Percentiles rank a stretch among this genome's conserved stretches.
Evolutionary conservation across 1,140 invertebrate species (phyloP).

Genomic region (Metopolophium dirhodum): DNA sequence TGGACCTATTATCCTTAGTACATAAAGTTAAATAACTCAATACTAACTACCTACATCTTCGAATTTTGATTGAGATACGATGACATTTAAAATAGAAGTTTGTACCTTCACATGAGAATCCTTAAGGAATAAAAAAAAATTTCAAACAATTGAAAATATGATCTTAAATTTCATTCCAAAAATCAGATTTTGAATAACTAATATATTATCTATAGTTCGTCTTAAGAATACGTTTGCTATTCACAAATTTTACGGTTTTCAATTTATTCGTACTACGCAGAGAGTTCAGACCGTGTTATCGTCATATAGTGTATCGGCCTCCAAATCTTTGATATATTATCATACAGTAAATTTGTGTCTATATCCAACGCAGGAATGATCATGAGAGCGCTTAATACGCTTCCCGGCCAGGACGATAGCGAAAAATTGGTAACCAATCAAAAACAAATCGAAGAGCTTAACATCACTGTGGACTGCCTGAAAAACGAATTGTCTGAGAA

Average conservation of each 20-base stretch:
- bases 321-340: neutral
- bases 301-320: neutral
- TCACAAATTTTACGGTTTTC: neutral
- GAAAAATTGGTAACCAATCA: constrained; percentile 11
- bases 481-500: constrained; percentile 48
- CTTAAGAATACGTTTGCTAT: neutral
- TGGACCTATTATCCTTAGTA: too few species aligned
- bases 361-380: constrained; percentile 25
- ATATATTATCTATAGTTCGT: neutral
- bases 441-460: constrained; percentile 36
- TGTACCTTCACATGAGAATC: too few species aligned
- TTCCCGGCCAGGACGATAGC: constrained; percentile 29
- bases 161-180: neutral
- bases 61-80: too few species aligned
- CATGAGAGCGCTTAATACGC: constrained; percentile 29
- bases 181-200: neutral
- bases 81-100: too few species aligned
- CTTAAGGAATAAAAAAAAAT: too few species aligned
- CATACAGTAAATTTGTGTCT: neutral
- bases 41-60: too few species aligned
- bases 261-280: neutral
- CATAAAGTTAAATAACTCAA: too few species aligned
- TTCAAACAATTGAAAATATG: too few species aligned
- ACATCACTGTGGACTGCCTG: neutral
- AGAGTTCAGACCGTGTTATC: neutral